phyloP scores from a whole-genome alignment of 92 coral and sea anemone species.

The Umimayanthus kanabou region DNA sequence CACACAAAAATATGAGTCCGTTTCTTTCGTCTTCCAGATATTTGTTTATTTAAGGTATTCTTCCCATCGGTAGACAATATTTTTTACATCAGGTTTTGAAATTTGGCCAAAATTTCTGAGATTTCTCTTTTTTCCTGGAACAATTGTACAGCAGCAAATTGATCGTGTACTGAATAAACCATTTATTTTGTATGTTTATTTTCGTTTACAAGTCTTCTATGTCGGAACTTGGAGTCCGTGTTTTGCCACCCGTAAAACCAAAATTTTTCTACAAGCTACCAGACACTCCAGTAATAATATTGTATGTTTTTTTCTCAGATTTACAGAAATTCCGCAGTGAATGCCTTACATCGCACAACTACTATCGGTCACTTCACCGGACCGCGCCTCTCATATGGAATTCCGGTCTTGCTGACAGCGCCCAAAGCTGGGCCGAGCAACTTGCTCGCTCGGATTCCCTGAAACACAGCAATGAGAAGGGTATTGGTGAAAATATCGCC shows the following conservation, averaged over 20 bases:
- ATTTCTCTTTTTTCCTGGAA: slow-evolving; percentile 18
- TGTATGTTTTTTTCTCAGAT: slow-evolving; percentile 55
- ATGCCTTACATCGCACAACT: slow-evolving; percentile 90
- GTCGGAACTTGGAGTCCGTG: slow-evolving; percentile 12
- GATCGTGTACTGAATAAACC: not conserved
- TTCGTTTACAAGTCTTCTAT: slow-evolving; percentile 28
- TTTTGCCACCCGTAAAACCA: slow-evolving; percentile 33
- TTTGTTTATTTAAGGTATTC: not conserved
- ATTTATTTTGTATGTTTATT: slow-evolving; percentile 17
- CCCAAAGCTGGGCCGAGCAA: slow-evolving; percentile 96
- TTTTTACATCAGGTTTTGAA: not conserved
- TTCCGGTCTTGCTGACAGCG: slow-evolving; percentile 85
- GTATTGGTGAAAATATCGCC: slow-evolving; percentile 86
- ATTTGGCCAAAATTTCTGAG: slow-evolving; percentile 9
- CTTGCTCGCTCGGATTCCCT: slow-evolving; percentile 79
- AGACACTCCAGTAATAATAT: not conserved
- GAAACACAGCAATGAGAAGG: slow-evolving; percentile 73
- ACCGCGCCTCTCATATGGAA: slow-evolving; percentile 94
- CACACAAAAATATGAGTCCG: not conserved
- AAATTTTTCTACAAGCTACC: not conserved
- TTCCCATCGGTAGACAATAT: not conserved
- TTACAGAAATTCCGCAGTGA: slow-evolving; percentile 94
- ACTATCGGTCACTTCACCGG: slow-evolving; percentile 87
- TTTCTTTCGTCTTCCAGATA: not conserved
- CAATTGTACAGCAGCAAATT: slow-evolving; percentile 1